Base-by-base conservation (phyloP, 2,888 invertebrate species). In the Dasypogon diadema region DNA sequence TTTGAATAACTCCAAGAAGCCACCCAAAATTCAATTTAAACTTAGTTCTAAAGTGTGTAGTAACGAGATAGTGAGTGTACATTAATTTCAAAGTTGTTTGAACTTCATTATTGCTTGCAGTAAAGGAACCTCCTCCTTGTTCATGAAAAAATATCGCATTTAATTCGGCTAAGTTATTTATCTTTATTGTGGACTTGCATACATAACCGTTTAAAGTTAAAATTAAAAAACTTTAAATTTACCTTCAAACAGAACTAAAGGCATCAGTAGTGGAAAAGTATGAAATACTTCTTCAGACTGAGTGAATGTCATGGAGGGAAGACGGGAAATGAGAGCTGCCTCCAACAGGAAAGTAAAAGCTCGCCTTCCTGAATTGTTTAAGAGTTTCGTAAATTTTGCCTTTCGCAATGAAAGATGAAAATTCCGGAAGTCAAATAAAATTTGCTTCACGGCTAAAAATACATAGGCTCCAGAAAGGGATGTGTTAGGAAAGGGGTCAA, bases 351-450 rank as follows among this genome's bases (percentile, higher is more conserved):
- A 60, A 60, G 60, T 60, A 60, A 60, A 42, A 37, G 60, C 37
- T 60, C 37, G 18, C 37, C 60, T 12, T 37, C 37, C 37, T 60
- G 60, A 60, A 60, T 60, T 60, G 60, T 60, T 60, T 16, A 60
- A 37, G 60, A 60, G 60, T 37, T 60, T 60, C 12, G 21, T 16
- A 37, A 37, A 16, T 30, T 34, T 60, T 60, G 12, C 12, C 26
- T 60, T 60, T 37, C 37, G 10, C 37, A 60, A 60, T 60, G 60
- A 60, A 60, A 60, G 60, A 60, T 60, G 60, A 60, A 60, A 60
- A 60, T 60, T 34, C 60, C 60, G 60, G 60, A 60, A 60, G 60
- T 60, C 60, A 60, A 60, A 60, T 60, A 37, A 60, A 60, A 60
- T 60, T 37, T 60, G 37, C 37, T 60, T 60, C 60, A 37, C 37